Evolutionary conservation across 2,113 vertebrate species (phyloP), one percentile per base, ranked within the genome.

Genomic region (Myrmophylax atrothorax): DNA sequence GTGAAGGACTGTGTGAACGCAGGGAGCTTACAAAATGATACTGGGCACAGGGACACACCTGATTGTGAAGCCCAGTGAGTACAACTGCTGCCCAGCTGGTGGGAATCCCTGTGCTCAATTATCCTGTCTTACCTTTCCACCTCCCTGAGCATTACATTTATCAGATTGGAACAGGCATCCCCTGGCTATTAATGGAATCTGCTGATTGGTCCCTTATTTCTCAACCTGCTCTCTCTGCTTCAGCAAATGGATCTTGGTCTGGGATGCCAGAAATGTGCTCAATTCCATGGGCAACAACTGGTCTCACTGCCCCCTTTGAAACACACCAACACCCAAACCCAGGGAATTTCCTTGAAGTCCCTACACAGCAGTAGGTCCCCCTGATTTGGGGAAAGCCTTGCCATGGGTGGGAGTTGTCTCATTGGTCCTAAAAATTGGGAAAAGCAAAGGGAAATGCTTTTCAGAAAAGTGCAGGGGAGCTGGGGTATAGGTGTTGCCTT

Each of bases 391-490:
- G 16, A 23, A 23, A 63, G 10, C 10, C 4, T 33, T 28, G 12
- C 70, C 52, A 5, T 6, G 40, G 5, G n/a, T 60, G 17, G 23
- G 1, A 12, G 10, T 12, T 24, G 19, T 44, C 12, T 12, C 5
- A 0, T 11, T 28, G 6, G 1, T 17, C 24, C 40, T 28, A 5
- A 6, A 24, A 26, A 5, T 12, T 2, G 3, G 10, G 17, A 7
- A 40, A 29, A 11, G 8, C 38, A 40, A 53, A 81, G n/a, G 25
- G 12, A 49, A 1, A 18, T 62, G 12, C 2, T 4, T 14, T 15
- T 3, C 4, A 37, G 20, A 9, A 13, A 25, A 9, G 5, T 23
- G 22, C 2, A 44, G 35, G 35, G 3, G 29, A 50, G 2, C 24
- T 44, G 42, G 15, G n/a, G 7, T 63, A 14, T 0, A 2, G n/a